A percentile compares a stretch with the other conserved stretches of the same genome.
Evolutionary conservation across 2,113 vertebrate genomes (phyloP).

Genomic region (Regulus satrapa): DNA sequence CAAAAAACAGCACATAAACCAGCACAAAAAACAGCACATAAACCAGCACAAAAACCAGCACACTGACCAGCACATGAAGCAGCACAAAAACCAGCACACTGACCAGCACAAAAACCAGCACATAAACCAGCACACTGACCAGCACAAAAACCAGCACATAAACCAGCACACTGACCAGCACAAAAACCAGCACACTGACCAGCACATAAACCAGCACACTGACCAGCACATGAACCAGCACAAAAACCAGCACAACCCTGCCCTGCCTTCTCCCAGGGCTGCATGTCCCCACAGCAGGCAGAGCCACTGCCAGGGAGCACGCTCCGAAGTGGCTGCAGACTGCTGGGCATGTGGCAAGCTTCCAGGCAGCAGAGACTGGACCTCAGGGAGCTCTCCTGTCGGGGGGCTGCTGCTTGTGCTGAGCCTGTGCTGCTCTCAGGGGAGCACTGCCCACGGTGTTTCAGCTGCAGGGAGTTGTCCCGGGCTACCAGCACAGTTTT

Average conservation of each 20-base stretch:
- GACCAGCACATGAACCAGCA: neutral
- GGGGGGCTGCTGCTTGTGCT: neutral
- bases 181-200: neutral
- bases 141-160: neutral
- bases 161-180: neutral
- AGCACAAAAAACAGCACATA: neutral
- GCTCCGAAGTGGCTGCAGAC: neutral
- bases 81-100: neutral
- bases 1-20: too few relatives aligned
- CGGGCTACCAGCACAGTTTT: neutral
- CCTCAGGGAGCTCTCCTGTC: neutral
- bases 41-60: neutral
- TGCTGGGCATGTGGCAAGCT: neutral
- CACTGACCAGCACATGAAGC: rapidly evolving
- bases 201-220: neutral
- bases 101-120: neutral
- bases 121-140: rapidly evolving
- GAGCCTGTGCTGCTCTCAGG: neutral
- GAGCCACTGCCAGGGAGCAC: neutral
- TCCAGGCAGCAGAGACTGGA: neutral
- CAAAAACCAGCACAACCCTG: neutral
- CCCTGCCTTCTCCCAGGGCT: neutral
- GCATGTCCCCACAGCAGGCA: conserved; percentile 15
- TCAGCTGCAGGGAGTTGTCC: neutral
- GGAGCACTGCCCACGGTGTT: neutral